A percentile compares a stretch with the other conserved stretches of the same genome.
Evolutionary conservation across 1,140 invertebrate genomes (phyloP).

Genomic region (Eufriesea mexicana): DNA sequence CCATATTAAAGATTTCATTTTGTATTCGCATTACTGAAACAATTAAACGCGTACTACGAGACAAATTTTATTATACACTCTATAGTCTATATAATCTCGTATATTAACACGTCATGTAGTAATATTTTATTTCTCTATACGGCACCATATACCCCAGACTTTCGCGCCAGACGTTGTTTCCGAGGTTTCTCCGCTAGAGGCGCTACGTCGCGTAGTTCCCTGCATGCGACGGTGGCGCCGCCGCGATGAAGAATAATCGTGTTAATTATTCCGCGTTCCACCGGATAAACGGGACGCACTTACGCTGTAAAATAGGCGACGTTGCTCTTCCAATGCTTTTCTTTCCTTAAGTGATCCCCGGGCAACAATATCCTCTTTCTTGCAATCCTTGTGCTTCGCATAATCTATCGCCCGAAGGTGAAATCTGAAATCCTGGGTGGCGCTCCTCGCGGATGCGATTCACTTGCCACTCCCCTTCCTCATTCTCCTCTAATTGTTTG

Average conservation of each 20-base stretch:
- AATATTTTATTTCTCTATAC: neutral
- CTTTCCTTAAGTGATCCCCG: constrained; percentile 46
- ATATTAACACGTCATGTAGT: no score
- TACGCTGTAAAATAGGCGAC: constrained; percentile 24
- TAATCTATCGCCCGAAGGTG: constrained; percentile 57
- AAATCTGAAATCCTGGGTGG: constrained; percentile 56
- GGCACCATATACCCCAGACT: no score
- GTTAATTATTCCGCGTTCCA: constrained; percentile 54
- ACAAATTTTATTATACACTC: no score
- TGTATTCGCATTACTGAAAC: neutral
- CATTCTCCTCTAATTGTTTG: constrained; percentile 5
- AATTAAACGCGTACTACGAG: no score
- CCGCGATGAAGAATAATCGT: constrained; percentile 44
- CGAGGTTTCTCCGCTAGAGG: no score
- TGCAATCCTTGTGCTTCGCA: constrained; percentile 39
- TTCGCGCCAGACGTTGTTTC: no score
- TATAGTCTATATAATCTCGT: no score
- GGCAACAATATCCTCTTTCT: constrained; percentile 22
- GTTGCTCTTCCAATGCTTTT: constrained; percentile 12
- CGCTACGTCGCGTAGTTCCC: neutral
- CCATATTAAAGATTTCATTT: neutral
- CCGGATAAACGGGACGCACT: constrained; percentile 48
- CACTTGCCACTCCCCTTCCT: neutral
- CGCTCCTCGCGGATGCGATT: constrained; percentile 5
- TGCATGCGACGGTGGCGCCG: neutral